phyloP scores from a whole-genome alignment of 2,113 vertebrate genomes.

The Bos indicus region DNA sequence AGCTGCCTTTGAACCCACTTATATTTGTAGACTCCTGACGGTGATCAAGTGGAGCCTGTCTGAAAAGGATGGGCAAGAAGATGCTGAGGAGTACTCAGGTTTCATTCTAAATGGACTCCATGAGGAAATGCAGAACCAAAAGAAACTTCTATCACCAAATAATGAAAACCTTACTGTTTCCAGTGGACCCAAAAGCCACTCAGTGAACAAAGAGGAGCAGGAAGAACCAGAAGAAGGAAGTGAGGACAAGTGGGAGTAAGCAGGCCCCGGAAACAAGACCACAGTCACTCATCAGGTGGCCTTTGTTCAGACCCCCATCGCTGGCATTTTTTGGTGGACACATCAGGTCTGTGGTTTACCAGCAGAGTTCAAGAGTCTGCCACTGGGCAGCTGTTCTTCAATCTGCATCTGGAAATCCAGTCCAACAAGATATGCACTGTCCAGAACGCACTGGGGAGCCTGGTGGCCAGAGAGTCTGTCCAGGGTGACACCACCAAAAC shows the following conservation, averaged over 20 bases:
- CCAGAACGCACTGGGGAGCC: conserved; percentile 92
- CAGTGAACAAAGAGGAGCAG: conserved; percentile 80
- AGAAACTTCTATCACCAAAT: conserved; percentile 91
- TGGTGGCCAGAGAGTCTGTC: conserved; percentile 95
- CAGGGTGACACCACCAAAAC: conserved; percentile 97
- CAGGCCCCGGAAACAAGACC: conserved; percentile 93
- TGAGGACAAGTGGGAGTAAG: conserved; percentile 97
- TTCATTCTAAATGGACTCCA: conserved; percentile 97
- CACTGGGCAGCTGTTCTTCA: conserved; percentile 97
- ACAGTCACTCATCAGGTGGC: conserved; percentile 96
- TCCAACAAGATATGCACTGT: conserved; percentile 96
- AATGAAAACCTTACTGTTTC: conserved; percentile 87
- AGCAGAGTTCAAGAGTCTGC: conserved; percentile 97
- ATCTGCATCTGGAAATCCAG: conserved; percentile 96
- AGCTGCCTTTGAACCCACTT: conserved; percentile 96
- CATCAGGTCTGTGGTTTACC: conserved; percentile 98
- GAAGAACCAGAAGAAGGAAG: conserved; percentile 90
- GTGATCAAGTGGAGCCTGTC: conserved; percentile 98
- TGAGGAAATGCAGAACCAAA: conserved; percentile 96
- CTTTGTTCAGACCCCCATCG: conserved; percentile 95
- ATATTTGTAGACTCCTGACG: conserved; percentile 94
- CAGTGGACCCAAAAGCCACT: conserved; percentile 89
- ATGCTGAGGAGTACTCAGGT: conserved; percentile 97
- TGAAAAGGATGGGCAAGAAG: conserved; percentile 96
- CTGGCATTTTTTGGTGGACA: conserved; percentile 98